phyloP scores from a whole-genome alignment of 2,113 vertebrate genomes.

The Muscicapa adusta region DNA sequence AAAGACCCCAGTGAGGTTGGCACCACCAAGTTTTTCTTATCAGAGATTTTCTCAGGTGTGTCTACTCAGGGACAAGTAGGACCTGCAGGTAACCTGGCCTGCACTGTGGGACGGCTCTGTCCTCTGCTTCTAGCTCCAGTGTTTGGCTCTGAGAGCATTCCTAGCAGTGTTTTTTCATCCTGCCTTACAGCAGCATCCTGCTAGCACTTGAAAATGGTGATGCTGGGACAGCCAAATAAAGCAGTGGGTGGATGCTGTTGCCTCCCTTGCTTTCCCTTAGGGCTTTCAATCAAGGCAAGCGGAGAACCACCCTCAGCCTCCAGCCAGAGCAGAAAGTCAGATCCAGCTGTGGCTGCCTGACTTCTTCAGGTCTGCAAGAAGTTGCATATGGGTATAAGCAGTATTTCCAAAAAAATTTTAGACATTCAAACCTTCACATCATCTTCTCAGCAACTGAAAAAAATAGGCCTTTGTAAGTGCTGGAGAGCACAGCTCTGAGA shows the following conservation, averaged over 20 bases:
- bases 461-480: background rate
- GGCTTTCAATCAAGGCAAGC: background rate
- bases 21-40: background rate
- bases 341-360: background rate
- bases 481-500: background rate
- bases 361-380: background rate
- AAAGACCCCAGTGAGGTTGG: background rate
- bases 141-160: background rate
- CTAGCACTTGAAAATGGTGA: background rate
- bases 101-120: fast-evolving
- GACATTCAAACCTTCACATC: background rate
- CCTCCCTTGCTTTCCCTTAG: background rate
- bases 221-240: background rate
- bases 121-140: background rate
- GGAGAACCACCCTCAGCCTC: background rate
- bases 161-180: background rate
- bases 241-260: conserved; percentile 1
- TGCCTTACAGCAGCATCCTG: background rate
- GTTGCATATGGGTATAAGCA: background rate
- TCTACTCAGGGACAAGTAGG: background rate
- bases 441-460: background rate
- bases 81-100: background rate
- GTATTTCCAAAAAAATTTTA: background rate
- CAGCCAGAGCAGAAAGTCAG: background rate
- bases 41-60: background rate